These are phyloP conservation scores for Centruroides vittatus DNA, from an alignment of 1,140 invertebrate species.

Conservation along the genomic window DNA sequence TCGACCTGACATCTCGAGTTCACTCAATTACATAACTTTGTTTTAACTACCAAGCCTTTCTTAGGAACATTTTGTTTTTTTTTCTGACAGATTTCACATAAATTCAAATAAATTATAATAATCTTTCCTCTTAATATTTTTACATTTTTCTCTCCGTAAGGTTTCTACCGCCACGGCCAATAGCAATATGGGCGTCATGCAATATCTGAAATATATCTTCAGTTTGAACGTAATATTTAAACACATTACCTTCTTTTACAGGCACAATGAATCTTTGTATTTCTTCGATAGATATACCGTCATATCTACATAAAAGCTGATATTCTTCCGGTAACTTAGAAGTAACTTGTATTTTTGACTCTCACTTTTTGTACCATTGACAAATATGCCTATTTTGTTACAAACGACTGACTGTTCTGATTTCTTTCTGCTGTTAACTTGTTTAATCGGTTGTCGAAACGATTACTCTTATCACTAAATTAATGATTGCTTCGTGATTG, in stretches of 20 bases:
- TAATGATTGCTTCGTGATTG: too few species aligned
- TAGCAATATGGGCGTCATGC: constrained; percentile 5
- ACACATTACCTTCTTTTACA: constrained; percentile 5
- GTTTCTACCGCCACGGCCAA: constrained; percentile 3
- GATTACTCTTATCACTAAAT: too few species aligned
- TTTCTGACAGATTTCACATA: background rate
- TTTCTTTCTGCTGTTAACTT: too few species aligned
- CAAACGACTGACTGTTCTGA: too few species aligned
- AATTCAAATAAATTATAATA: constrained; percentile 6
- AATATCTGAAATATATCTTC: constrained; percentile 10
- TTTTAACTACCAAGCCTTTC: background rate
- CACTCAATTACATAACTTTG: background rate
- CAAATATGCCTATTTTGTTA: too few species aligned
- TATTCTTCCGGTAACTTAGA: constrained; percentile 1
- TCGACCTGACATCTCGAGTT: constrained; percentile 4
- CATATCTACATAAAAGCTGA: background rate
- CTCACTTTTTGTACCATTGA: too few species aligned
- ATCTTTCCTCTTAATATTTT: constrained; percentile 4
- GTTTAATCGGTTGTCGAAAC: too few species aligned
- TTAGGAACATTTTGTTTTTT: background rate
- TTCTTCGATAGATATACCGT: background rate
- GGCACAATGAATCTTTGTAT: constrained; percentile 5
- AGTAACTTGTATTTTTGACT: background rate
- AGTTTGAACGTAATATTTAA: constrained; percentile 3
- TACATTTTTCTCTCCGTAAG: background rate